Evolutionary conservation across 2,888 invertebrate genomes (phyloP).

Genomic region (Scaptomyza parva): DNA sequence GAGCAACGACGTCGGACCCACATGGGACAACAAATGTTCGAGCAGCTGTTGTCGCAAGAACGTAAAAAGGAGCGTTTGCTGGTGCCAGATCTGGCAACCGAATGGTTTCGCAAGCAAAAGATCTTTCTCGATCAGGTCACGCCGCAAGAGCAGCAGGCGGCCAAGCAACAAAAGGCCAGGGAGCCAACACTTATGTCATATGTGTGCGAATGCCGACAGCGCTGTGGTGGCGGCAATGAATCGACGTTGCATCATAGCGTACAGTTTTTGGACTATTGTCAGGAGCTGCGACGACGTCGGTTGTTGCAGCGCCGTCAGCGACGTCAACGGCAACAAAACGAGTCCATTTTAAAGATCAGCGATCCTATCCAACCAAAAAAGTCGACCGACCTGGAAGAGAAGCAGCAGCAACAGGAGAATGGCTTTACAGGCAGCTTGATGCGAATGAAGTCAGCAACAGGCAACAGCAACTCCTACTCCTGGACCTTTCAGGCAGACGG

Average conservation of each 20-base stretch:
- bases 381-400: background rate
- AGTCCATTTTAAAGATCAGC: conserved; percentile 7
- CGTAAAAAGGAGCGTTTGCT: conserved; percentile 50
- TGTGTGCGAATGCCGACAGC: conserved; percentile 8
- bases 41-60: conserved; percentile 32
- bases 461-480: conserved; percentile 1
- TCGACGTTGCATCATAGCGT: conserved; percentile 26
- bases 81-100: conserved; percentile 70
- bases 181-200: background rate
- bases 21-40: conserved; percentile 33
- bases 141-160: conserved; percentile 15
- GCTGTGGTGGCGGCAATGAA: conserved; percentile 6
- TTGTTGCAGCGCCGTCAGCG: conserved; percentile 30
- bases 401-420: background rate
- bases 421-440: background rate
- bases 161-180: background rate
- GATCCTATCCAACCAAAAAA: conserved; percentile 10
- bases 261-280: conserved; percentile 32
- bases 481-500: conserved; percentile 59
- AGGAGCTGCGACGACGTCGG: conserved; percentile 25
- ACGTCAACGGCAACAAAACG: conserved; percentile 13
- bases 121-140: conserved; percentile 47
- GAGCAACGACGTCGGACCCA: background rate
- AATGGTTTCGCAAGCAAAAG: conserved; percentile 73
- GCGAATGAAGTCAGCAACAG: background rate